These are phyloP conservation scores for Andrena minutula DNA, from an alignment of 2,888 invertebrate genomes.

Conservation along the genomic window DNA sequence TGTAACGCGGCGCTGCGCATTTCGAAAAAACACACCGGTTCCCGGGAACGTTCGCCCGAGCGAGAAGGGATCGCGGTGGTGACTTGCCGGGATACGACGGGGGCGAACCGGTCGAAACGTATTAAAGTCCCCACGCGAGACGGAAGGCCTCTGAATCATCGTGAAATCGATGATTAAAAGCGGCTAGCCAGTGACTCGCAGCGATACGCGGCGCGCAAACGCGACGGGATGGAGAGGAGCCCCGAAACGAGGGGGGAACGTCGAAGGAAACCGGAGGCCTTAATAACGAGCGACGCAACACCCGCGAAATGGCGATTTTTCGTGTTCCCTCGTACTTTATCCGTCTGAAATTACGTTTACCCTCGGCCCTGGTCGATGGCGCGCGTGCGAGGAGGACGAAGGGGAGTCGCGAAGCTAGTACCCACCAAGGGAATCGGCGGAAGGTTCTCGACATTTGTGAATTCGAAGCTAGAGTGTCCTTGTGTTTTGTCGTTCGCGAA, in stretches of 20 bases:
- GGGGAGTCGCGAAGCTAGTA: conserved; percentile 33
- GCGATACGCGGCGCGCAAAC: conserved; percentile 45
- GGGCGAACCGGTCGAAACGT: conserved; percentile 45
- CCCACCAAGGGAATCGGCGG: conserved; percentile 40
- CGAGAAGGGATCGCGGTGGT: conserved; percentile 32
- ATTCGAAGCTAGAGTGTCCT: neutral
- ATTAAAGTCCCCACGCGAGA: conserved; percentile 55
- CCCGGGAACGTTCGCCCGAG: conserved; percentile 1
- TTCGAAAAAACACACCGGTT: conserved; percentile 28
- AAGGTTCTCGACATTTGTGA: neutral
- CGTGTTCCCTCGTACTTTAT: conserved; percentile 78
- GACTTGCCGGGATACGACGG: conserved; percentile 18
- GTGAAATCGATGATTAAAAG: conserved; percentile 67
- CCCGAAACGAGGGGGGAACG: neutral
- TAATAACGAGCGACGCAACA: conserved; percentile 74
- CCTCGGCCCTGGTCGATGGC: conserved; percentile 68
- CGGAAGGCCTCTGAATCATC: conserved; percentile 64
- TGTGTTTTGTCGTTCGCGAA: no score
- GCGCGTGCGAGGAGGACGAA: conserved; percentile 41
- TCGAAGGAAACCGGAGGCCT: conserved; percentile 61
- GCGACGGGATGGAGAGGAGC: conserved; percentile 25
- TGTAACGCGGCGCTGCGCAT: neutral
- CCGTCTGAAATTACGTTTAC: conserved; percentile 77
- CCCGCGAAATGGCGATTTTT: conserved; percentile 79
- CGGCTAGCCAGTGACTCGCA: conserved; percentile 26